Percentiles rank a stretch among this genome's conserved stretches.
These are phyloP conservation scores for Promerops cafer DNA, from an alignment of 2,113 vertebrate genomes.

Conservation along the genomic window DNA sequence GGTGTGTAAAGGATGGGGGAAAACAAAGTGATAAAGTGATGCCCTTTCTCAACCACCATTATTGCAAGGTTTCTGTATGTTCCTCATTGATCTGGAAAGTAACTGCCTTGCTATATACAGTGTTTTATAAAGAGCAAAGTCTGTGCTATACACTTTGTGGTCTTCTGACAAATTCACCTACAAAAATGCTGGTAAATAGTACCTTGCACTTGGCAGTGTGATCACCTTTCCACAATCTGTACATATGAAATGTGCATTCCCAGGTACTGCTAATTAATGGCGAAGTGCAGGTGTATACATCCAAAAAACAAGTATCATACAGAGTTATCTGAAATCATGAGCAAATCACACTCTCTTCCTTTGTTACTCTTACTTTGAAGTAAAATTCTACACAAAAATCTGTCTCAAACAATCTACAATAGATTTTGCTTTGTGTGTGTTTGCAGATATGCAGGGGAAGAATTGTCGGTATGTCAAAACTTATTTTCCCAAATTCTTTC, in stretches of 20 bases:
- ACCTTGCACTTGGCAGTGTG: not conserved
- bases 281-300: fast-evolving
- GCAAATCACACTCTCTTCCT: not conserved
- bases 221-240: not conserved
- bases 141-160: not conserved
- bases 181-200: not conserved
- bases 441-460: not conserved
- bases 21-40: not conserved
- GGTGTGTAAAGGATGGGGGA: not conserved
- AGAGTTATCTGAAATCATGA: not conserved
- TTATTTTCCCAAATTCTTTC: not conserved
- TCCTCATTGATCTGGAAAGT: not conserved
- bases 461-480: not conserved
- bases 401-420: not conserved
- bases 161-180: not conserved
- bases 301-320: not conserved
- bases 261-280: not conserved
- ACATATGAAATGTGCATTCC: not conserved
- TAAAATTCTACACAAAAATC: not conserved
- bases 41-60: not conserved
- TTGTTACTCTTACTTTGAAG: not conserved
- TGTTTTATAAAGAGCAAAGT: not conserved
- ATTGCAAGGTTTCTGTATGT: not conserved
- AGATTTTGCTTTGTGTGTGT: not conserved
- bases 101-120: not conserved